A percentile compares a stretch with the other conserved stretches of the same genome.
phyloP scores from a whole-genome alignment of 1,140 invertebrate genomes.

The Geopemphigus sp. region DNA sequence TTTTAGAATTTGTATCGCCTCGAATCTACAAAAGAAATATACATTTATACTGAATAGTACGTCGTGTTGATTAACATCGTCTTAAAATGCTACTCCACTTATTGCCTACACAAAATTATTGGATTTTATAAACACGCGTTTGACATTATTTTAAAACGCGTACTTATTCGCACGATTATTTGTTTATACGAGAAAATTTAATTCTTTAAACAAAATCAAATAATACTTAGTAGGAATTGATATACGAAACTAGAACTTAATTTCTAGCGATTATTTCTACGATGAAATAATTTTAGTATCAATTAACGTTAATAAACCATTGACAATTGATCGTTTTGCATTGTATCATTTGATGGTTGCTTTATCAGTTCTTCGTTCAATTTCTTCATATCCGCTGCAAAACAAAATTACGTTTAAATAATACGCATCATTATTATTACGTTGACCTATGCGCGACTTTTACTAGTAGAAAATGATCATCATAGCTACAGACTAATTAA shows the following conservation, averaged over 20 bases:
- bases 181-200: neutral
- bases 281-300: neutral
- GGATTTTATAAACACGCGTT: neutral
- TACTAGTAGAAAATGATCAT: too few species aligned
- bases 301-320: neutral
- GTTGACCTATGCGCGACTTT: too few species aligned
- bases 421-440: too few species aligned
- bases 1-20: too few species aligned
- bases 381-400: neutral
- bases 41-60: too few species aligned
- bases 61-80: too few species aligned
- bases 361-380: neutral
- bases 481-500: too few species aligned
- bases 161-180: neutral
- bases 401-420: neutral
- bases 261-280: neutral
- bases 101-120: too few species aligned
- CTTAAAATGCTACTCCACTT: too few species aligned
- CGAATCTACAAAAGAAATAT: too few species aligned
- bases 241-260: neutral
- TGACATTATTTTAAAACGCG: neutral
- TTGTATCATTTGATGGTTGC: neutral
- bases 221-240: neutral
- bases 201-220: neutral
- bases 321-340: neutral